Percentiles rank a stretch among this genome's conserved stretches.
Conservation (phyloP, 2,797 vertebrate species). For the Paguma larvata region DNA sequence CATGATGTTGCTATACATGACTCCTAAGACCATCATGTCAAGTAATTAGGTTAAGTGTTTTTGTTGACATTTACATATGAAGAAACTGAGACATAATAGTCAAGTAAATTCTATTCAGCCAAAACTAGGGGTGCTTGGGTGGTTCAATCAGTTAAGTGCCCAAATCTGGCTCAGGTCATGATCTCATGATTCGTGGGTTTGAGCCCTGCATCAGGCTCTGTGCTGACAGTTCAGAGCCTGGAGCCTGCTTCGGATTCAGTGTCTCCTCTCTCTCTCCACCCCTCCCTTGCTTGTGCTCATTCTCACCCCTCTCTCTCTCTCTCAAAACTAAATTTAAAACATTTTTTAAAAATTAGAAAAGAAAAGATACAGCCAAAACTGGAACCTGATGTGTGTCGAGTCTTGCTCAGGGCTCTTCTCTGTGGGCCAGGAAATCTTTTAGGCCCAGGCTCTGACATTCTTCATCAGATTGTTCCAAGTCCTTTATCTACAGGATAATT, state of each 20-base stretch:
- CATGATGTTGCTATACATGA: neutral
- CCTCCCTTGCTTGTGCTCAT: too few species aligned
- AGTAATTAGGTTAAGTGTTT: neutral
- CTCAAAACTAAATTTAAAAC: too few species aligned
- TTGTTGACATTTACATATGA: neutral
- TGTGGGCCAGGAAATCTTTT: neutral
- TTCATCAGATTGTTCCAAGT: neutral
- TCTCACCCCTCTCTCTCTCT: too few species aligned
- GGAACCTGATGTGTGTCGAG: neutral
- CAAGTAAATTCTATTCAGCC: neutral
- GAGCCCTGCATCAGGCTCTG: too few species aligned
- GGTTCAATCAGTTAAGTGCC: too few species aligned
- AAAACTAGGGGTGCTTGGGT: neutral
- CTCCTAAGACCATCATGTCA: neutral
- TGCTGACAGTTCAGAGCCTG: too few species aligned
- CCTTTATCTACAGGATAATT: constrained; percentile 1
- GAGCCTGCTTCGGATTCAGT: too few species aligned
- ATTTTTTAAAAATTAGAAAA: too few species aligned
- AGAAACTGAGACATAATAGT: neutral
- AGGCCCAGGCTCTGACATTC: neutral
- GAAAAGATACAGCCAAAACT: neutral
- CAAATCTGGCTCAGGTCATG: too few species aligned
- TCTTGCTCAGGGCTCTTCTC: neutral
- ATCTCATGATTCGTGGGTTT: too few species aligned
- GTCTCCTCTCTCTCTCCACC: too few species aligned